Percentiles rank a stretch among this genome's conserved stretches.
phyloP scores from a whole-genome alignment of 2,888 invertebrate species.

The Monochamus alternatus region DNA sequence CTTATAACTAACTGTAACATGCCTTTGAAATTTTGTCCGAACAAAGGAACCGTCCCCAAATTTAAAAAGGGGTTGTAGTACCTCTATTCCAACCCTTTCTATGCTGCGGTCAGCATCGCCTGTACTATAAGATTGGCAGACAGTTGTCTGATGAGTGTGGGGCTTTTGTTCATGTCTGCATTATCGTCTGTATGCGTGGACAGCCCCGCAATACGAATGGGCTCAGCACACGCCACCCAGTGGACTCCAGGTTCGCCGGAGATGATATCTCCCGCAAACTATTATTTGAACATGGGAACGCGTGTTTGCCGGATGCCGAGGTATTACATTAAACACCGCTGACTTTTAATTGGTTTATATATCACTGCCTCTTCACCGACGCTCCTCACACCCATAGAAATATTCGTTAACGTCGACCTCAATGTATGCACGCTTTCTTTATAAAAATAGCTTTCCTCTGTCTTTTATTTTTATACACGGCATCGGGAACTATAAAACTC shows the following conservation, averaged over 20 bases:
- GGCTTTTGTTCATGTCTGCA: slow-evolving; percentile 35
- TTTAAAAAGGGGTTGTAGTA: no score
- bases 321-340: slow-evolving; percentile 68
- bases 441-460: no score
- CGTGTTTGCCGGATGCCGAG: slow-evolving; percentile 67
- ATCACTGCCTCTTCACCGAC: slow-evolving; percentile 61
- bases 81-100: no score
- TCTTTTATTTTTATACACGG: no score
- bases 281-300: slow-evolving; percentile 67
- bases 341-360: slow-evolving; percentile 70
- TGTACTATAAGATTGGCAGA: slow-evolving; percentile 24
- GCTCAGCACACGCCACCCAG: slow-evolving; percentile 63
- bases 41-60: background rate
- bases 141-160: slow-evolving; percentile 32
- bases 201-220: slow-evolving; percentile 63
- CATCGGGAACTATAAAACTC: no score
- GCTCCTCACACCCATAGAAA: slow-evolving; percentile 29
- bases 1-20: no score
- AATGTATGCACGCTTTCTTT: no score
- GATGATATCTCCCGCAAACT: slow-evolving; percentile 64
- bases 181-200: slow-evolving; percentile 47
- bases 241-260: slow-evolving; percentile 45
- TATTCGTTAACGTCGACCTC: background rate
- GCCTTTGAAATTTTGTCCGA: background rate
- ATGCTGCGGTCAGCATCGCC: background rate